Base-by-base conservation (phyloP, 2,113 vertebrate species). In the Terrapene triunguis region DNA sequence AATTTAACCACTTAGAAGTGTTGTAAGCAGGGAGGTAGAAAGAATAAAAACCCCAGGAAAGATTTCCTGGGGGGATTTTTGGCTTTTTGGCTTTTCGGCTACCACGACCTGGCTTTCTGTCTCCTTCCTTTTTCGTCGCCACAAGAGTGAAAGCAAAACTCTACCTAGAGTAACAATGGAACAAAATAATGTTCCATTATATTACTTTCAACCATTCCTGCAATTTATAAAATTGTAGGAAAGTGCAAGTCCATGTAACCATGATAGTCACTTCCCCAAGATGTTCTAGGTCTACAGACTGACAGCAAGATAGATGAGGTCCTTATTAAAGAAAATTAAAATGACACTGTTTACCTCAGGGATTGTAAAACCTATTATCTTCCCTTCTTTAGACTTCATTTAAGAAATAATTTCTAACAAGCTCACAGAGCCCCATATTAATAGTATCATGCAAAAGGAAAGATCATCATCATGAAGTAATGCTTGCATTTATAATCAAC, bases 381-480 rank as follows among this genome's bases (percentile, higher is more conserved):
- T 65, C 72, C 2, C 80, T 93, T 35, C 72, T 88, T 29, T 22
- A 5, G 55, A 13, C 11, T 87, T 11, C 16, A 42, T 24, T 4
- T 54, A 92, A 87, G 8, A 87, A 3, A 83, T 16, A 81, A 90
- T 47, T 88, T 24, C 32, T 84, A 59, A 16, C 74, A 87, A 48
- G 13, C 72, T 89, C 35, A 54, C 53, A 81, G 88, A 91, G 11
- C 19, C 62, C 89, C 1, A 0, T 55, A 13, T 80, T 83, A 80
- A 13, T 5, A 2, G 80, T 55, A 35, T 16, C 17, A 48, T 32
- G 65, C 2, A 85, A 57, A 82, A 65, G 25, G 42, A 4, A 91
- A 79, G 6, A 81, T 9, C 62, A 54, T n/a, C 10, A 50, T 4
- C 32, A 48, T 24, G 29, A 53, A 57, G 53, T 0, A 0, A 2